Base-by-base conservation (phyloP, 2,888 invertebrate genomes). In the Lithophane ornitopus region DNA sequence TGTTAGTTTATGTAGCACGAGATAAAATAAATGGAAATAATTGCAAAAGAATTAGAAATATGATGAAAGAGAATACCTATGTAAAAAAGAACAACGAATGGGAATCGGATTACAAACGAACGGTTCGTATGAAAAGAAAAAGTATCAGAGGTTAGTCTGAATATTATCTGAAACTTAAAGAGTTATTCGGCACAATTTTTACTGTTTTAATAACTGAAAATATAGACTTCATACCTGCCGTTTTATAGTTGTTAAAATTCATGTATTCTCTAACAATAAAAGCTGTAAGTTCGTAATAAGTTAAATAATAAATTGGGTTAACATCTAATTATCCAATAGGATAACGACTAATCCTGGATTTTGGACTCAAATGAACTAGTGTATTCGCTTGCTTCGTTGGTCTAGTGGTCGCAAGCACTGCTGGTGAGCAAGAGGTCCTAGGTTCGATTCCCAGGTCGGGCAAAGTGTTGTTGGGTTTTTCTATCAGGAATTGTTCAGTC, bases 81-180 rank as follows among this genome's bases (percentile, higher is more conserved):
- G 69, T 67, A 28, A 76, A 76, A 79, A 80, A 62, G 41, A 67
- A 56, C n/a, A 58, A 46, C 22, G 49, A 28, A 52, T 41, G 22
- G 19, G n/a, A 56, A 70, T 82, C 52, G 46, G 61, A 76, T 80
- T 70, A 67, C 67, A 67, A 70, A 46, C 70, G 82, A 82, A 70
- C 26, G 66, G 3, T 66, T 66, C 41, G 44, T 34, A 70, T 76
- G 62, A 77, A 67, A 80, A 76, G 68, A 69, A 81, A 81, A 65
- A n/a, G 46, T 39, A 67, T 59, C 59, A 44, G 41, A 44, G 41
- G 4, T 56, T 41, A 56, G 70, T 52, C 63, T 49, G 61, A 66
- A 74, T 66, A 66, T 56, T 66, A 66, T 56, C 22, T 67, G 66
- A 75, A 80, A 74, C 44, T 46, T 73, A 80, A 80, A 39, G 74